Base-by-base conservation (phyloP, 2,797 vertebrate species). In the Balearica regulorum region DNA sequence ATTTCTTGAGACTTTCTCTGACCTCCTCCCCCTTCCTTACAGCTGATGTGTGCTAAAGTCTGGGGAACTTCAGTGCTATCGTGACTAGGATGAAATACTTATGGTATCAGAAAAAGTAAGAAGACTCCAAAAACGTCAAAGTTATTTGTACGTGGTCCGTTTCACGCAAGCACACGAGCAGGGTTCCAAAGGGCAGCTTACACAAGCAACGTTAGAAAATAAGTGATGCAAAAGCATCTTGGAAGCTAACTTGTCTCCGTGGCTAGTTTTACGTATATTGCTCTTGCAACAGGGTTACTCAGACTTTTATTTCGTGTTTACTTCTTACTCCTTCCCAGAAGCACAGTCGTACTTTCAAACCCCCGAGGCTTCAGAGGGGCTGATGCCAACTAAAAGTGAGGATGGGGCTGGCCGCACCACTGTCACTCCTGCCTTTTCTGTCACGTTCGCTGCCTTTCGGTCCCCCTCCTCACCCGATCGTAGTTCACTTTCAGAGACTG, bases 301-400 rank as follows among this genome's bases (percentile, higher is more conserved):
- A 1, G 44, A 15, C 19, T 54, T 61, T 31, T 41, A 39, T 39
- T 39, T 39, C 57, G 15, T 10, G 6, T 35, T 61, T 77, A 11
- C 4, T 51, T 29, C 13, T n/a, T 1, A 8, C 28, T 54, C 46
- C 35, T 44, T 16, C 13, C 26, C 62, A 33, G 11, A 60, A 3
- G 2, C 1, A 0, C 31, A 20, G 29, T 0, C 35, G 18, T 31
- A 5, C 19, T 31, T 60, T 8, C 33, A n/a, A n/a, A 14, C 2
- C 44, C 22, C 28, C 1, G n/a, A 25, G 39, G 25, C 12, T 54
- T 41, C 18, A 53, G 25, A 41, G 10, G 24, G 15, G 4, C 16
- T 10, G 9, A 4, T 5, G 19, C 8, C 49, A 33, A 11, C 10
- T 5, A 1, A 2, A 57, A 37, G n/a, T 4, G 35, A 58, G 55